phyloP scores from a whole-genome alignment of 2,113 vertebrate genomes.

The Gymnarchus niloticus region DNA sequence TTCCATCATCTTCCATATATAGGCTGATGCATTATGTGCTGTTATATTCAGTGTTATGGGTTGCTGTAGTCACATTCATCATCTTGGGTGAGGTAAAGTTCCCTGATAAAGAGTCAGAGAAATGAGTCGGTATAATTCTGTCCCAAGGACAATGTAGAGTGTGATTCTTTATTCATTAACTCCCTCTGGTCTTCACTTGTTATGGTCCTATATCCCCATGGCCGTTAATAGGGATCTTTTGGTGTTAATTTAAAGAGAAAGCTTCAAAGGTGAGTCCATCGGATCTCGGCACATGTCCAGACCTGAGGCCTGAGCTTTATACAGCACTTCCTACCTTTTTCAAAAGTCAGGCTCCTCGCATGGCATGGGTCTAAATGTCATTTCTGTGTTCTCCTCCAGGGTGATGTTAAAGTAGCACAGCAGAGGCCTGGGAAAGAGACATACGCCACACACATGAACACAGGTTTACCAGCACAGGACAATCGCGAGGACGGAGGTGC shows the following conservation, averaged over 20 bases:
- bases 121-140: background rate
- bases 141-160: background rate
- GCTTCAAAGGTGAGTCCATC: background rate
- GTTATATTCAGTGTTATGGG: too few species aligned
- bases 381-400: conserved; percentile 70
- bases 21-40: too few species aligned
- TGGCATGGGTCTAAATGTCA: conserved; percentile 67
- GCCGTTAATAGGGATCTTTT: background rate
- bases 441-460: background rate
- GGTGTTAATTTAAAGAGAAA: background rate
- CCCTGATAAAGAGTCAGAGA: background rate
- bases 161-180: background rate
- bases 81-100: background rate
- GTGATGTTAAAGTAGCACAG: conserved; percentile 82
- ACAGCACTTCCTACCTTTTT: background rate
- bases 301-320: background rate
- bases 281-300: too few species aligned
- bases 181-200: background rate
- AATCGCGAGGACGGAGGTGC: background rate
- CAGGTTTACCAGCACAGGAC: background rate
- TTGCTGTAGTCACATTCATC: too few species aligned
- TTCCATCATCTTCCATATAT: too few species aligned
- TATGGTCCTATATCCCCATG: background rate
- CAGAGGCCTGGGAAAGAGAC: conserved; percentile 55
- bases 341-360: conserved; percentile 54